Evolutionary conservation across 2,113 vertebrate species (phyloP), one percentile per base, ranked within the genome.

Genomic region (Mystacornis crossleyi): DNA sequence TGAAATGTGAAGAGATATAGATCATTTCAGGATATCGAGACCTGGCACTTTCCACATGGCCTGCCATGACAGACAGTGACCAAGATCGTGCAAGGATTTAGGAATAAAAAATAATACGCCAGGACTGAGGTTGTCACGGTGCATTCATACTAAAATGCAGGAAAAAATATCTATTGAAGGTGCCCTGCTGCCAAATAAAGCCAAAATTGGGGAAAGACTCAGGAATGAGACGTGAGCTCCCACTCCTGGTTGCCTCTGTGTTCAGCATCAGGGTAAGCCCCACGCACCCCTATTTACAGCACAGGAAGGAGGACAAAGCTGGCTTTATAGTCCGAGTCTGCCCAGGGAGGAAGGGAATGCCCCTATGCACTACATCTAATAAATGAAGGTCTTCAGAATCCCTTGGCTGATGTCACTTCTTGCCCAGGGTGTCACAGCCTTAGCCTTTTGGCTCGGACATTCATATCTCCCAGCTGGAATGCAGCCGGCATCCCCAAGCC

Each of bases 181-280:
- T 34, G 26, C 57, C 48, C n/a, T 72, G 71, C 31, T 57, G 47
- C 60, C 29, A 43, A 38, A 1, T 17, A 42, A 53, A 86, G 69
- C 4, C 81, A 48, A 21, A 23, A 21, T 0, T 17, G 74, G 86
- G 53, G 12, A 47, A 38, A 60, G 57, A 4, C 17, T 87, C 78
- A 72, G 78, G 66, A 18, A 53, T 2, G 53, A 57, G 81, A 31
- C 10, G 0, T 85, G 90, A 94, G 85, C 88, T 96, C 92, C 94
- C 81, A 87, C 94, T 94, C 48, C 88, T 91, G 92, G 92, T 43
- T 95, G 84, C 65, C 93, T 89, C 10, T 15, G 47, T 34, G 73
- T 9, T 67, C 13, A 70, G 77, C 73, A 45, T 1, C 33, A 14
- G 8, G 77, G 10, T 4, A 13, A 62, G 51, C 47, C 11, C 10